Evolutionary conservation across 2,888 invertebrate species (phyloP).

Genomic region (Epinotia ramella): DNA sequence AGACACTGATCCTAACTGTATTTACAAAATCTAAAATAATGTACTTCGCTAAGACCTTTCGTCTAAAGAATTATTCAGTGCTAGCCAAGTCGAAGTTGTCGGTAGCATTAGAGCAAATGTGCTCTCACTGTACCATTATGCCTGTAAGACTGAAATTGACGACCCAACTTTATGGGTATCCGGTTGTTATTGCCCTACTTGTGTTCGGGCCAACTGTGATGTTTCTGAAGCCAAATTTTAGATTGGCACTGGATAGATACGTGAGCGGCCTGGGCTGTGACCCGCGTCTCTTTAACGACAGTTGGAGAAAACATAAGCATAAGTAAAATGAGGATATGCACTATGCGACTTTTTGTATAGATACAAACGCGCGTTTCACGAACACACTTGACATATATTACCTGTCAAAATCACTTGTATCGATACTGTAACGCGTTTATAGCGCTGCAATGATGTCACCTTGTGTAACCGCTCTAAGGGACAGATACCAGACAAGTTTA

Average conservation of each 20-base stretch:
- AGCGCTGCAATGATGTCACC: too few relatives aligned
- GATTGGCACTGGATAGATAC: constrained; percentile 55
- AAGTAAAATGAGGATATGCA: background rate
- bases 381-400: too few relatives aligned
- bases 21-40: too few relatives aligned
- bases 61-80: background rate
- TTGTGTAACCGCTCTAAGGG: background rate
- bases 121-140: constrained; percentile 32
- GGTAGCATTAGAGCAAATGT: constrained; percentile 32
- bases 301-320: background rate
- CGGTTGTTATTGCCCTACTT: constrained; percentile 75
- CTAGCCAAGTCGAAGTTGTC: constrained; percentile 3
- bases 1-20: too few relatives aligned
- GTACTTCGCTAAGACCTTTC: background rate
- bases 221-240: constrained; percentile 58
- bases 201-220: constrained; percentile 67
- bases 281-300: constrained; percentile 24
- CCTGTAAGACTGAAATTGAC: constrained; percentile 63
- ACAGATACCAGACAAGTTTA: background rate
- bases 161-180: constrained; percentile 62
- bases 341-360: background rate
- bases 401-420: too few relatives aligned
- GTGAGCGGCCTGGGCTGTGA: constrained; percentile 25
- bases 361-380: too few relatives aligned
- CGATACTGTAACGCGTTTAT: too few relatives aligned